A percentile compares a stretch with the other conserved stretches of the same genome.
These are phyloP conservation scores for Cossypha caffra DNA, from an alignment of 2,797 vertebrate genomes.

Conservation along the genomic window DNA sequence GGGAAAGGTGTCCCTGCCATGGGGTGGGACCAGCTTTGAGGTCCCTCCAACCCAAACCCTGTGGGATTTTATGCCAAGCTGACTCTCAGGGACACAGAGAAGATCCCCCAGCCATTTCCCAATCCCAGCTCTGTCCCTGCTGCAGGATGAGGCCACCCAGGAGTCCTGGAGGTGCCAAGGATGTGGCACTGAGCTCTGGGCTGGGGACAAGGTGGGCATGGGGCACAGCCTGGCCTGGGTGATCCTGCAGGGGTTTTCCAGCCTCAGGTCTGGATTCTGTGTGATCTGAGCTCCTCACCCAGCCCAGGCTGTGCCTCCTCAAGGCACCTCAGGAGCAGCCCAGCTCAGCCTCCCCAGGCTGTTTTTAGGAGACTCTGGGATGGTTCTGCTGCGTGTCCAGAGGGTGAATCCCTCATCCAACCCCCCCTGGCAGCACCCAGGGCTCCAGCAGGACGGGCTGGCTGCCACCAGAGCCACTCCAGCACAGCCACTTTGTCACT, in stretches of 20 bases:
- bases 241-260: background rate
- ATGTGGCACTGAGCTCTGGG: background rate
- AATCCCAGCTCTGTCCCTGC: background rate
- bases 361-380: background rate
- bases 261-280: no score
- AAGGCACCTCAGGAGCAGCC: background rate
- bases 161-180: background rate
- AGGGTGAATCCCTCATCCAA: background rate
- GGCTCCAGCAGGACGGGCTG: background rate
- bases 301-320: background rate
- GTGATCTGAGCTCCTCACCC: background rate
- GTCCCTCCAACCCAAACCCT: background rate
- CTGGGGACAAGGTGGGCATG: background rate
- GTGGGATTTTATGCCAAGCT: background rate
- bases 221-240: fast-evolving
- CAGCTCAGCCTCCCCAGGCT: background rate
- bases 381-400: background rate
- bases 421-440: background rate
- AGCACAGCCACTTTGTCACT: background rate
- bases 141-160: background rate
- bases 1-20: background rate
- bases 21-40: background rate
- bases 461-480: no score
- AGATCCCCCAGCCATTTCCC: background rate
- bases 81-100: background rate